Evolutionary conservation across 2,888 invertebrate species (phyloP).

Genomic region (Athalia circularis): DNA sequence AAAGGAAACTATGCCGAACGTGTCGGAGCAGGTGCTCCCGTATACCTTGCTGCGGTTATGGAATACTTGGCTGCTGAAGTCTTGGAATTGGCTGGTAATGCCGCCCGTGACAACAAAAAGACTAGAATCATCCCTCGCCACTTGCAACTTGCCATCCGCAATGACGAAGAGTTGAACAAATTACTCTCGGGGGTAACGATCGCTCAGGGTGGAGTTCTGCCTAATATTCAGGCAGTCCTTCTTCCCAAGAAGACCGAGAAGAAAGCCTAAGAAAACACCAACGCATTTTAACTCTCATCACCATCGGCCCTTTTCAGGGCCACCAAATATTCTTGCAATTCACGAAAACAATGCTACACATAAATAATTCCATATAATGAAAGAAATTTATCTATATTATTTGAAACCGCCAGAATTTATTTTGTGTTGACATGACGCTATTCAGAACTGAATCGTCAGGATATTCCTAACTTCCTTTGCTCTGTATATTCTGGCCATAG

Average conservation of each 20-base stretch:
- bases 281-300: background rate
- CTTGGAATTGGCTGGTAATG: constrained; percentile 81
- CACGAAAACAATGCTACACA: background rate
- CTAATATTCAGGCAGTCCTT: constrained; percentile 84
- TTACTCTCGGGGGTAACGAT: constrained; percentile 86
- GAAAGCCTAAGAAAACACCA: constrained; percentile 50
- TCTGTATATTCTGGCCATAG: no score
- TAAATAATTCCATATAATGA: background rate
- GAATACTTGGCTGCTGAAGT: constrained; percentile 84
- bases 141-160: constrained; percentile 85
- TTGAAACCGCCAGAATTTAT: no score
- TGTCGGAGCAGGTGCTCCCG: constrained; percentile 76
- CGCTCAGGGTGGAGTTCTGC: constrained; percentile 89
- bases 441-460: no score
- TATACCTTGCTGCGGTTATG: constrained; percentile 78
- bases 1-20: constrained; percentile 80
- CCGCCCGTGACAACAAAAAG: constrained; percentile 83
- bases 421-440: no score
- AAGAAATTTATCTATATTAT: no score
- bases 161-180: constrained; percentile 88
- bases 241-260: constrained; percentile 82
- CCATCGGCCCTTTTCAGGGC: constrained; percentile 52
- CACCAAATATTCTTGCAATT: constrained; percentile 38
- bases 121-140: constrained; percentile 83
- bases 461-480: no score